Base-by-base conservation (phyloP, 2,113 vertebrate genomes). In the Otis tarda region DNA sequence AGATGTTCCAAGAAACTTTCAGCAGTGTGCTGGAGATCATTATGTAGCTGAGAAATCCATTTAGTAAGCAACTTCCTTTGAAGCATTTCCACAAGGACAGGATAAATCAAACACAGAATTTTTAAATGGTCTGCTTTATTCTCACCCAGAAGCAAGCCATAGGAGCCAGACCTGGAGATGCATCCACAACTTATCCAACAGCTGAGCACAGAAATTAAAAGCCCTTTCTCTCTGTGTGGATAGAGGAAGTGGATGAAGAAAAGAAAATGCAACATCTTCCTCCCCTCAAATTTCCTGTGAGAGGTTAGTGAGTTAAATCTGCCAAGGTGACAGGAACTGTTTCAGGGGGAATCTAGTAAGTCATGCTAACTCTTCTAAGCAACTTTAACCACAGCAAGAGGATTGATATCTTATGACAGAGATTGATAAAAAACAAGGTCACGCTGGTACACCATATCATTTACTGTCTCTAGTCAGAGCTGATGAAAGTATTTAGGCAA, bases 21-120 rank as follows among this genome's bases (percentile, higher is more conserved):
- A 74, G 59, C 52, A 81, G 37, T n/a, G 10, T 0, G 0, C 18
- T 13, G 19, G 68, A 77, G 60, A 84, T 78, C 60, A 67, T 68
- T 74, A 63, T 19, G 52, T 60, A 83, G 73, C 80, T 64, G 73
- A 69, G 69, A 94, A 95, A 94, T 76, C 59, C 63, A 88, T 86
- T 94, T 65, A 90, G 63, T 49, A 92, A 75, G 60, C 17, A 70
- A 57, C 30, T 52, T 83, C 60, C n/a, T 94, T 91, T 96, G 83
- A 94, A 87, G 56, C 33, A 47, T 89, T 92, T 92, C 80, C 52
- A 52, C 73, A 60, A 89, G 76, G 74, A 90, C 2, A 1, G 37
- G 47, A 73, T 71, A 91, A 78, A 82, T 52, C 39, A 78, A 94
- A 59, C 4, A 53, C 5, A 37, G 82, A 67, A 61, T 74, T 90